Conservation (phyloP, 2,113 vertebrate species). For the Leptosomus discolor region DNA sequence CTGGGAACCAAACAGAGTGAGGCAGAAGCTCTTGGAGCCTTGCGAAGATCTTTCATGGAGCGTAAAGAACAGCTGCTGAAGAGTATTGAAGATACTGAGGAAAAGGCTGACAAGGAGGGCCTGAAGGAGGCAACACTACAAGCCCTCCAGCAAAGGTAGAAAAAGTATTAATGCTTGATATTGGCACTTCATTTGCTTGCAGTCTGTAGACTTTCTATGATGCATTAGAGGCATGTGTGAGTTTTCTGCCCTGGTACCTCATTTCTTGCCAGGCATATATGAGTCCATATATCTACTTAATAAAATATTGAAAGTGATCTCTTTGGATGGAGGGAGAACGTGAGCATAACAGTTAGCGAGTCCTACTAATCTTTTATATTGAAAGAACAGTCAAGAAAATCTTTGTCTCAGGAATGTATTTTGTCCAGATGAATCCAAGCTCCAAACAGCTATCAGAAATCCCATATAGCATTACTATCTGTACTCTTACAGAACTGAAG, state of each 20-base stretch:
- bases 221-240: not conserved
- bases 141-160: slow-evolving; percentile 90
- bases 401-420: not conserved
- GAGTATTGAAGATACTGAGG: slow-evolving; percentile 84
- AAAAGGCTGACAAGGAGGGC: slow-evolving; percentile 76
- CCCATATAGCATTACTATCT: not conserved
- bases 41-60: slow-evolving; percentile 83
- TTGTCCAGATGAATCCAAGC: not conserved
- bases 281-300: not conserved
- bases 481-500: not conserved
- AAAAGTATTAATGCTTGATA: not conserved
- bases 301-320: not conserved
- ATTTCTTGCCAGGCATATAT: not conserved
- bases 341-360: not conserved
- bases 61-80: slow-evolving; percentile 85
- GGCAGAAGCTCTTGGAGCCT: slow-evolving; percentile 82
- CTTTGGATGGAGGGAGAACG: not conserved
- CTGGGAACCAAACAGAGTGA: slow-evolving; percentile 93
- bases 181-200: not conserved
- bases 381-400: not conserved
- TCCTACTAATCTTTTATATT: not conserved
- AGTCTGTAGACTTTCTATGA: not conserved
- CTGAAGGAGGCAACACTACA: slow-evolving; percentile 82
- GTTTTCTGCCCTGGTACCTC: not conserved
- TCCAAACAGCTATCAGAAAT: not conserved